Percentiles rank a stretch among this genome's conserved stretches.
Evolutionary conservation across 2,797 vertebrate species (phyloP).

Genomic region (Triplophysa yarkandensis): DNA sequence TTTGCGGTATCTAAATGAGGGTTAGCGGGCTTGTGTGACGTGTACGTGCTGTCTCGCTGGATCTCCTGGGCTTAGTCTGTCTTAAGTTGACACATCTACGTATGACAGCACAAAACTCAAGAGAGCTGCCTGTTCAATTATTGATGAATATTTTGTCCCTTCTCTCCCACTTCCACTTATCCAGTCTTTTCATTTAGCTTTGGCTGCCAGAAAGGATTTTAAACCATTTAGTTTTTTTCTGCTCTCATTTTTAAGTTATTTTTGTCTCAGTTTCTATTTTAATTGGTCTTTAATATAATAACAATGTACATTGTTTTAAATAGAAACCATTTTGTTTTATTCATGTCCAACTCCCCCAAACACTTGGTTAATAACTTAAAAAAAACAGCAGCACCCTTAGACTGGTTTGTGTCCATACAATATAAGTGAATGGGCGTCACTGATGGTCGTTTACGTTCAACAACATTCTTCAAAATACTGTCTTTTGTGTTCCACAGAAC

Average conservation of each 20-base stretch:
- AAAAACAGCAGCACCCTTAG: no score
- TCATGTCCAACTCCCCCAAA: no score
- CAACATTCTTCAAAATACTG: no score
- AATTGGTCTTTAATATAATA: no score
- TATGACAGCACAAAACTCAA: slow-evolving; percentile 39
- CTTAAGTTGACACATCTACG: slow-evolving; percentile 35
- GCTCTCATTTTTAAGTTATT: no score
- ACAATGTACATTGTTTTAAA: no score
- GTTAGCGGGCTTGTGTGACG: slow-evolving; percentile 1
- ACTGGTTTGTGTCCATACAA: no score
- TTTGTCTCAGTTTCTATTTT: not conserved
- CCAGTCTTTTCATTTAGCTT: not conserved
- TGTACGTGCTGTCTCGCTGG: not conserved
- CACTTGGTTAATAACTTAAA: no score
- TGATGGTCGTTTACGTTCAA: no score
- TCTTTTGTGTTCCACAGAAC: no score
- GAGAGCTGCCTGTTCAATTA: slow-evolving; percentile 46
- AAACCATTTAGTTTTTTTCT: slow-evolving; percentile 10
- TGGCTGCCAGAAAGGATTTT: slow-evolving; percentile 7
- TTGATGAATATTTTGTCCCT: slow-evolving; percentile 54
- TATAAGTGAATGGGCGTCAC: no score
- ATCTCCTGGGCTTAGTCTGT: slow-evolving; percentile 37
- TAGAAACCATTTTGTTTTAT: no score
- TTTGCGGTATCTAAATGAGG: slow-evolving; percentile 37
- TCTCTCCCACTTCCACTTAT: not conserved